Base-by-base conservation (phyloP, 2,797 vertebrate genomes). In the Melanotaenia trifasciata region DNA sequence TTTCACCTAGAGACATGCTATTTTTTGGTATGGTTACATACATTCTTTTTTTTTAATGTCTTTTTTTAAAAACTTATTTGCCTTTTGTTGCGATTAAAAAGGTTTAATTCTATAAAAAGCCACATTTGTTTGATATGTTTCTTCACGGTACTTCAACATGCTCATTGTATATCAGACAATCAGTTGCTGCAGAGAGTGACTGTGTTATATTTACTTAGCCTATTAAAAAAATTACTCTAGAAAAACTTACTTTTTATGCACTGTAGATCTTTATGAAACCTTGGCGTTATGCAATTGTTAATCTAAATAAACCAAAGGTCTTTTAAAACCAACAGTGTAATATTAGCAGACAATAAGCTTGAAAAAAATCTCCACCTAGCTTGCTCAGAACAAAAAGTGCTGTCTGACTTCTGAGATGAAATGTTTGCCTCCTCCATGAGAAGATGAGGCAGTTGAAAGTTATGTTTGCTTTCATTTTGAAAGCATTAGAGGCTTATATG, bases 391-490 rank as follows among this genome's bases (percentile, higher is more conserved):
- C 45, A 76, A 67, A 50, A 74, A 78, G 26, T 67, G 64, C 43
- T 6, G 60, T 58, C 54, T 62, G 45, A n/a, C 59, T 67, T 63
- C 77, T 86, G 35, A 89, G 90, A 90, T 86, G 51, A 91, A 89
- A 90, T 90, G 80, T 92, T 93, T 92, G 77, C 84, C 84, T 83
- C 65, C 72, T 78, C 78, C 78, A 81, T 80, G 63, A 85, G 75
- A 85, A 87, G 87, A 83, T 54, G 13, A 87, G 76, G 74, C 79
- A 78, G 81, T 71, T 71, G 79, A 79, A 80, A 78, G 59, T 68
- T 72, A 73, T 90, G 87, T 90, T 91, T 92, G 74, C 81, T 89
- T 89, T 84, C 77, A 91, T 89, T 91, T 88, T 87, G 87, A 91
- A 76, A 84, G 92, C 67, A 89, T 89, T 90, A 89, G 76, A 74